A percentile compares a stretch with the other conserved stretches of the same genome.
These are phyloP conservation scores for Pseudobourletiella spinata DNA, from an alignment of 1,140 invertebrate species.

Conservation along the genomic window DNA sequence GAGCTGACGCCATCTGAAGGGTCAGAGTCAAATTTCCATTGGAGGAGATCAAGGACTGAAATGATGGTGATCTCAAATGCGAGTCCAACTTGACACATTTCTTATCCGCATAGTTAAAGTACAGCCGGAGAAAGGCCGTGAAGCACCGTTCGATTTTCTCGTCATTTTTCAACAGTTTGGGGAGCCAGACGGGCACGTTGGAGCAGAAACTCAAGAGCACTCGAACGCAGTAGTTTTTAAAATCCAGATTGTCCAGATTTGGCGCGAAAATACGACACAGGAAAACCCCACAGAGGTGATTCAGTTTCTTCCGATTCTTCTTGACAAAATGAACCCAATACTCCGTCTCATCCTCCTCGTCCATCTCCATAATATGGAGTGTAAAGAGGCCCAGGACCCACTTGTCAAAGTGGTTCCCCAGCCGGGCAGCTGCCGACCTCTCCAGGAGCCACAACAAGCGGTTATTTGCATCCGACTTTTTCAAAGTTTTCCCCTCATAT, in stretches of 20 bases:
- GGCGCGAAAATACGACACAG: constrained; percentile 27
- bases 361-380: constrained; percentile 23
- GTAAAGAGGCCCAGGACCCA: constrained; percentile 28
- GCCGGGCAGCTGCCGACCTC: constrained; percentile 6
- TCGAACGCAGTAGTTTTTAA: constrained; percentile 20
- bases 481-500: constrained; percentile 15
- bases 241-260: constrained; percentile 21
- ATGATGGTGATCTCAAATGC: constrained; percentile 4
- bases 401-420: constrained; percentile 31
- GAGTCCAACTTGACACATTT: not conserved
- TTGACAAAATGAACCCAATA: constrained; percentile 27
- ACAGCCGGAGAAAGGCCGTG: constrained; percentile 30
- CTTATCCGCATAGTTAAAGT: constrained; percentile 17
- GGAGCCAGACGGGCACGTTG: constrained; percentile 22
- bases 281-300: constrained; percentile 23
- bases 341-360: constrained; percentile 23
- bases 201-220: constrained; percentile 12
- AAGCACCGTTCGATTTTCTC: constrained; percentile 31
- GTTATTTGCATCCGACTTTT: constrained; percentile 14
- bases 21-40: constrained; percentile 21
- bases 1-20: constrained; percentile 9
- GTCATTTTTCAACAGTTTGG: constrained; percentile 27
- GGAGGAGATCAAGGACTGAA: constrained; percentile 22
- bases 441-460: constrained; percentile 31
- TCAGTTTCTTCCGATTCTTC: constrained; percentile 24